These are phyloP conservation scores for Prinia subflava DNA, from an alignment of 2,113 vertebrate species.

Conservation along the genomic window DNA sequence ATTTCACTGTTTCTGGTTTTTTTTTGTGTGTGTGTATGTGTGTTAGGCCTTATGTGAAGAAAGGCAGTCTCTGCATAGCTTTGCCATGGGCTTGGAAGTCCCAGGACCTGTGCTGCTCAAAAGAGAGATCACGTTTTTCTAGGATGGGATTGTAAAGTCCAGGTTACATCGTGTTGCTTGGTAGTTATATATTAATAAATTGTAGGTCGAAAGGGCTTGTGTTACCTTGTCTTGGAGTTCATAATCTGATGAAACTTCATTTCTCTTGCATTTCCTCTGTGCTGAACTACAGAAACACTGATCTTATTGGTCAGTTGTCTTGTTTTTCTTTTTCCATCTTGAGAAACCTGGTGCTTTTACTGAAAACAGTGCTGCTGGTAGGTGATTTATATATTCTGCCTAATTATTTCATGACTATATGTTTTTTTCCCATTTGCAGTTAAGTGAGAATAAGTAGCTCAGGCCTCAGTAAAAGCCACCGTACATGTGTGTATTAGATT, in stretches of 20 bases:
- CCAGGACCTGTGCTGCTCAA: neutral
- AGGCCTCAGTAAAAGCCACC: neutral
- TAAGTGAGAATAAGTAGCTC: neutral
- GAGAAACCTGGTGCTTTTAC: neutral
- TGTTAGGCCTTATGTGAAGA: neutral
- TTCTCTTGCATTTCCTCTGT: neutral
- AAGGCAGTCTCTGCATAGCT: neutral
- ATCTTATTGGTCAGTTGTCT: neutral
- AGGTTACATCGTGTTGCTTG: neutral
- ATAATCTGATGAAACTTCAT: neutral
- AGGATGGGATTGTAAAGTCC: neutral
- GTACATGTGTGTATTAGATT: neutral
- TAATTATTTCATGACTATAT: neutral
- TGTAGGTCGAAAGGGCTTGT: conserved; percentile 12
- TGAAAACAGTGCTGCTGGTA: neutral
- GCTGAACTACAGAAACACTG: neutral
- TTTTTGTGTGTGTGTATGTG: too few relatives aligned
- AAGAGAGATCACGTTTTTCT: neutral
- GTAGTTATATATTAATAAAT: conserved; percentile 59
- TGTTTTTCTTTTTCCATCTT: neutral
- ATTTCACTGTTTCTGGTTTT: neutral
- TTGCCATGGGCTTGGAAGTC: neutral
- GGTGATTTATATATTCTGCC: neutral
- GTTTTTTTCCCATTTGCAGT: neutral
- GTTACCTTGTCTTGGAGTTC: neutral